A percentile compares a stretch with the other conserved stretches of the same genome.
Conservation (phyloP, 2,888 invertebrate genomes). For the Phania funesta region DNA sequence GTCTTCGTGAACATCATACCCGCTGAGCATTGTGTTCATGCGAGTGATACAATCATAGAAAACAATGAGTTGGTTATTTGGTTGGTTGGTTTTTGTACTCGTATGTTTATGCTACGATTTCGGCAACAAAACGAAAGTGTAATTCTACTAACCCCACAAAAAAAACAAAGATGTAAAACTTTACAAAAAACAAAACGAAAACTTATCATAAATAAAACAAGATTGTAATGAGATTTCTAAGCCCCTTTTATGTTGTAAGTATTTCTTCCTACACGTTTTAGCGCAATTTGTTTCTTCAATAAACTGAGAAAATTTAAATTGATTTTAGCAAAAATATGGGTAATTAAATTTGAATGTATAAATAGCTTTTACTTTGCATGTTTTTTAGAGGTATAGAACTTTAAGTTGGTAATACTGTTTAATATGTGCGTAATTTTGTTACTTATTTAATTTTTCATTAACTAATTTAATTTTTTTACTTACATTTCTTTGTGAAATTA, state of each 20-base stretch:
- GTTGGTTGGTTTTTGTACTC: slow-evolving; percentile 13
- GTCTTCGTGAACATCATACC: slow-evolving; percentile 6
- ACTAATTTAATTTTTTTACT: no score
- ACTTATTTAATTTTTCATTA: no score
- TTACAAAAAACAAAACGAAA: no score
- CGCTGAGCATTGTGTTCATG: slow-evolving; percentile 33
- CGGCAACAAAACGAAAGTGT: neutral
- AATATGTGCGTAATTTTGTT: no score
- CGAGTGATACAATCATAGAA: slow-evolving; percentile 18
- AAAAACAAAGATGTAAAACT: neutral
- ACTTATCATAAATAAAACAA: slow-evolving; percentile 56
- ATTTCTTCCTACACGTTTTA: neutral
- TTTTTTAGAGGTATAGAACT: no score
- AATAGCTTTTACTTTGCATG: no score
- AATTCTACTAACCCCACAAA: neutral
- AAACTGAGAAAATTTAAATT: neutral
- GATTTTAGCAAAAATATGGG: neutral
- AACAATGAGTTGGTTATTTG: slow-evolving; percentile 40
- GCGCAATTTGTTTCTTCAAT: neutral
- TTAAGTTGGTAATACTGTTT: no score
- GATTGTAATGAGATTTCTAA: slow-evolving; percentile 60
- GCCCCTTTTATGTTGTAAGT: slow-evolving; percentile 56
- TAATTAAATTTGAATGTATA: no score
- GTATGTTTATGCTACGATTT: neutral
- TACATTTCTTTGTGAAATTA: no score